Evolutionary conservation across 2,113 vertebrate genomes (phyloP).

Genomic region (Tonatia bakeri): DNA sequence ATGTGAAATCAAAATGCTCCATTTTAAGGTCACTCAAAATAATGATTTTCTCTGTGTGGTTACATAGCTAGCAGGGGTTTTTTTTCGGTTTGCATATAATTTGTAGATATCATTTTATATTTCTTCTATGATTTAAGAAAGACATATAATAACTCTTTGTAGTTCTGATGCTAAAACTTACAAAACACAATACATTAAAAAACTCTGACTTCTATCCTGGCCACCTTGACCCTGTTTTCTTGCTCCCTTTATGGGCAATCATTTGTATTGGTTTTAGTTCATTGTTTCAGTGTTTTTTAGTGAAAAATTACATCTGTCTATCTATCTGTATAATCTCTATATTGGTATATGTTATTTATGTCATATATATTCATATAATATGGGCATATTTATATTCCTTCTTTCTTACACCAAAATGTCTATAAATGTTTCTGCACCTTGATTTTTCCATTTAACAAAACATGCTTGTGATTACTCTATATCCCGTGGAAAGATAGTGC

Average conservation of each 20-base stretch:
- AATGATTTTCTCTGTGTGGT: neutral
- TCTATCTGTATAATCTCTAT: neutral
- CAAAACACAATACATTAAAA: neutral
- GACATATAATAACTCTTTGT: neutral
- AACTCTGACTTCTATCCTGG: neutral
- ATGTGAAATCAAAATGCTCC: neutral
- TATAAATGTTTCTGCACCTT: neutral
- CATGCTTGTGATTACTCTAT: neutral
- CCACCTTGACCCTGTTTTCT: neutral
- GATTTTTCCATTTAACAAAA: neutral
- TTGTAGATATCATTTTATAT: neutral
- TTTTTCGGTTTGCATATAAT: neutral
- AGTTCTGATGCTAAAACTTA: constrained; percentile 1
- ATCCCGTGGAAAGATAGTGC: neutral
- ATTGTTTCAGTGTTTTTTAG: neutral
- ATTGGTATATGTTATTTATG: neutral
- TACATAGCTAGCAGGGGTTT: neutral
- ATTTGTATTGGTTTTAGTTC: neutral
- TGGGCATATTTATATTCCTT: neutral
- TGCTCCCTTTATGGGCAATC: neutral
- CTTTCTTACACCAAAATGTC: neutral
- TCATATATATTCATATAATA: neutral
- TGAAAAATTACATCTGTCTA: neutral
- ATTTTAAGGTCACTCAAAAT: neutral
- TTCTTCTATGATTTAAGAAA: neutral